Percentiles rank a stretch among this genome's conserved stretches.
Conservation (phyloP, 2,888 invertebrate species). For the Torymus texanus region DNA sequence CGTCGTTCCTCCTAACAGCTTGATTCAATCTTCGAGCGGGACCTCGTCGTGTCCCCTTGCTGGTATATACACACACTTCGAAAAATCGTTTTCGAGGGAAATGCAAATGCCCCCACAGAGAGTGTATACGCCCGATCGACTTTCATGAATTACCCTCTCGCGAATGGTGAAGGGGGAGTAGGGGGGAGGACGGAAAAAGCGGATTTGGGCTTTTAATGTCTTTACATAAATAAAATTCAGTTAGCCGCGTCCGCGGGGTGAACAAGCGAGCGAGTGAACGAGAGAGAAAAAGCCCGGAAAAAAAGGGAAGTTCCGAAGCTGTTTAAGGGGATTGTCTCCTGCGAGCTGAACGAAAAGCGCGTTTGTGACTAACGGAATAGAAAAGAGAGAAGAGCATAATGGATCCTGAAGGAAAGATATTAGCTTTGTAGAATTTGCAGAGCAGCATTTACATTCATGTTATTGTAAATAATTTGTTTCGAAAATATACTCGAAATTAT, state of each 20-base stretch:
- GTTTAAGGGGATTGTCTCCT: slow-evolving; percentile 37
- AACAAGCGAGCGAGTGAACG: not conserved
- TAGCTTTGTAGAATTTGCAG: no score
- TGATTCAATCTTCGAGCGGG: slow-evolving; percentile 3
- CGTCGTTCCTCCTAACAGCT: not conserved
- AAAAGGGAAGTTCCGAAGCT: slow-evolving; percentile 22
- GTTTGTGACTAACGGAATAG: slow-evolving; percentile 33
- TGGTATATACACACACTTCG: not conserved
- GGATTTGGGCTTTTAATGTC: slow-evolving; percentile 46
- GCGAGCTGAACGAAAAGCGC: slow-evolving; percentile 47
- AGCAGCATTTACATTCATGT: no score
- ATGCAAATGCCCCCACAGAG: slow-evolving; percentile 15
- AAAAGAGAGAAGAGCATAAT: slow-evolving; percentile 63
- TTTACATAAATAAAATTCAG: slow-evolving; percentile 50
- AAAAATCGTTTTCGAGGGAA: slow-evolving; percentile 38
- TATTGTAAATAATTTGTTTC: no score
- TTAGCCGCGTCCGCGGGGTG: slow-evolving; percentile 8
- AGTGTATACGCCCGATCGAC: slow-evolving; percentile 13
- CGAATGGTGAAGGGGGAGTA: no score
- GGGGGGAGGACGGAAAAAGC: slow-evolving; percentile 15
- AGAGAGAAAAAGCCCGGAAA: not conserved
- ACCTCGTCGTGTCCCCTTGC: no score
- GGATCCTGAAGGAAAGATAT: not conserved
- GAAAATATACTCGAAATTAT: no score
- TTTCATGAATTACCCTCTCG: slow-evolving; percentile 24